A percentile compares a stretch with the other conserved stretches of the same genome.
These are phyloP conservation scores for Bellardia pandia DNA, from an alignment of 2,888 invertebrate species.

Conservation along the genomic window DNA sequence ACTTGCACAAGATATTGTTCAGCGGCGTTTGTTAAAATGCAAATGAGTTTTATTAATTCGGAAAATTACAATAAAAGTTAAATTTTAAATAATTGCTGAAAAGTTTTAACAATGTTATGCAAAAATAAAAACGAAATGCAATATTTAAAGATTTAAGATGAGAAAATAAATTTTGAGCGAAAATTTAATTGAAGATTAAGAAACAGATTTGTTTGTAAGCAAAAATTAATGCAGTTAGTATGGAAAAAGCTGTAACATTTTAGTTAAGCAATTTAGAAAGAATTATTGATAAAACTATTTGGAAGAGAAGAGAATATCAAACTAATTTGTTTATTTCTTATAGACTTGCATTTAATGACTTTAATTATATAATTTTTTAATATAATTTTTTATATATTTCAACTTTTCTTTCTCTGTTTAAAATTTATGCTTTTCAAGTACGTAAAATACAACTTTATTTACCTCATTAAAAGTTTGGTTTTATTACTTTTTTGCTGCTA, in stretches of 20 bases:
- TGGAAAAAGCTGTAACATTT: no score
- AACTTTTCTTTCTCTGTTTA: not conserved
- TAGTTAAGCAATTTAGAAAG: no score
- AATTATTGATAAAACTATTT: no score
- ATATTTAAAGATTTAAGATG: no score
- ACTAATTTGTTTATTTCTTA: no score
- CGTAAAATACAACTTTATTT: conserved; percentile 36
- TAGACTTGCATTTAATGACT: not conserved
- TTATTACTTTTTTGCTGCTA: conserved; percentile 7
- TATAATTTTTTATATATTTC: not conserved
- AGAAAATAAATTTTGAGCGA: no score
- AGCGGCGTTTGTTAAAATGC: conserved; percentile 25
- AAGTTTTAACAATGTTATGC: not conserved
- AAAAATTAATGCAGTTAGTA: no score
- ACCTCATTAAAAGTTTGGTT: conserved; percentile 55
- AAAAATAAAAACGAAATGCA: no score
- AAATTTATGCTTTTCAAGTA: conserved; percentile 6
- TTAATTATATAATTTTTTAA: not conserved
- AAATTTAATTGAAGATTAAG: no score
- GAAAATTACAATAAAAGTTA: conserved; percentile 29
- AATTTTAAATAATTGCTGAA: not conserved
- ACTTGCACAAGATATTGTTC: not conserved
- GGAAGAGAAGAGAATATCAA: no score
- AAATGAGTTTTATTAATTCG: conserved; percentile 40
- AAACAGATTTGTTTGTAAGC: no score